Percentiles rank a stretch among this genome's conserved stretches.
Conservation (phyloP, 2,888 invertebrate genomes). For the Rugalucina vietnamica region DNA sequence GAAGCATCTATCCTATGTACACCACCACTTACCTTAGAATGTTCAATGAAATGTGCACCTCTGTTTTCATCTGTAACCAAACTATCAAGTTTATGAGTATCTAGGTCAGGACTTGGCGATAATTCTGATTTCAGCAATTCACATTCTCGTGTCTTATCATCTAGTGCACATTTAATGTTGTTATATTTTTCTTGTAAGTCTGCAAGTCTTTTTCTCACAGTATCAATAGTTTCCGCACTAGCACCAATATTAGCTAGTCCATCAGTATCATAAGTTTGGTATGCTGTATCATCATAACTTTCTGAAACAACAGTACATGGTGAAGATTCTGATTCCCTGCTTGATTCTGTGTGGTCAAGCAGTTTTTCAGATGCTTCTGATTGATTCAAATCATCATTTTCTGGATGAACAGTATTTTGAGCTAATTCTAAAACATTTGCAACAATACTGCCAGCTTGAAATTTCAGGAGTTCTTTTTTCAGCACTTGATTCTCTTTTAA, state of each 20-base stretch:
- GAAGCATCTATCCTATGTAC: conserved; percentile 44
- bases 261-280: conserved; percentile 8
- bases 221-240: not conserved
- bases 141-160: conserved; percentile 39
- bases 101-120: not conserved
- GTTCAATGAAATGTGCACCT: not conserved
- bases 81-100: not conserved
- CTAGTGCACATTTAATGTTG: not conserved
- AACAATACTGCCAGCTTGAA: conserved; percentile 32
- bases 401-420: not conserved
- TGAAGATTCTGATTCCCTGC: not conserved
- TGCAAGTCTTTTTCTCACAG: not conserved
- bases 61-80: not conserved
- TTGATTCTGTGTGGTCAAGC: not conserved
- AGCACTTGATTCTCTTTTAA: conserved; percentile 28
- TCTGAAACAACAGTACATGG: not conserved
- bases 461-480: conserved; percentile 35
- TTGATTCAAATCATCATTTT: not conserved
- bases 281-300: conserved; percentile 17
- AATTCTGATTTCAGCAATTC: conserved; percentile 26
- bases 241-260: not conserved
- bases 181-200: conserved; percentile 20
- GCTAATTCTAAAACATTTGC: not conserved
- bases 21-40: conserved; percentile 55
- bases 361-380: not conserved